Conservation (phyloP, 2,888 invertebrate genomes). For the Drosophila pegasa region DNA sequence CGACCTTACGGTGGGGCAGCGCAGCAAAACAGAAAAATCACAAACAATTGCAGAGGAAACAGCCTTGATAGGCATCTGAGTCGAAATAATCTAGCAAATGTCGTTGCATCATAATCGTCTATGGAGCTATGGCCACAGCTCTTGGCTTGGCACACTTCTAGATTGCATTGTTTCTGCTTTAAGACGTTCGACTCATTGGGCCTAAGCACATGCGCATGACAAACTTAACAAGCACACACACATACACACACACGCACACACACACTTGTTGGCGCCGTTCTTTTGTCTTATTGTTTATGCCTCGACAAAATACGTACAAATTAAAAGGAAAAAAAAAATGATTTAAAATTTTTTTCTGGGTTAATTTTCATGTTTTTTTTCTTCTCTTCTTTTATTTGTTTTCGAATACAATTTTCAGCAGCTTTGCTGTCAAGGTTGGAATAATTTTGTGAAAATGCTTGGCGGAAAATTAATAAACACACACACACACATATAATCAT, state of each 20-base stretch:
- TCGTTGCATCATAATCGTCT: slow-evolving; percentile 52
- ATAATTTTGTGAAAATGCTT: slow-evolving; percentile 80
- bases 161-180: slow-evolving; percentile 59
- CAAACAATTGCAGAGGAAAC: slow-evolving; percentile 41
- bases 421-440: slow-evolving; percentile 83
- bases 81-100: slow-evolving; percentile 32
- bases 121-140: slow-evolving; percentile 20
- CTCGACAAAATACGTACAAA: slow-evolving; percentile 30
- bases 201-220: slow-evolving; percentile 75
- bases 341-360: slow-evolving; percentile 55
- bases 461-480: slow-evolving; percentile 75
- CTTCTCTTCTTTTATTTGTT: slow-evolving; percentile 28
- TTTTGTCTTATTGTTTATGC: slow-evolving; percentile 74
- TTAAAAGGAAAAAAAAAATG: slow-evolving; percentile 24
- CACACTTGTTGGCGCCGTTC: slow-evolving; percentile 51
- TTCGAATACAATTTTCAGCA: slow-evolving; percentile 57
- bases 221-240: slow-evolving; percentile 54
- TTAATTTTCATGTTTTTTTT: slow-evolving; percentile 57
- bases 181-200: slow-evolving; percentile 76
- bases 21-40: slow-evolving; percentile 18
- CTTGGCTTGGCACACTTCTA: slow-evolving; percentile 69
- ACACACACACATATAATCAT: slow-evolving; percentile 46
- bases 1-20: slow-evolving; percentile 45
- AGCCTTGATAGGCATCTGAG: slow-evolving; percentile 34
- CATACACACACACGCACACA: slow-evolving; percentile 12